Evolutionary conservation across 2,113 vertebrate species (phyloP).

Genomic region (Bos taurus): ARS-UCD2.0 NC_037328.1:97122001-97122500

Average conservation of each 20-base stretch:
- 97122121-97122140: background rate
- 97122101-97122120: background rate
- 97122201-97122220: conserved; percentile 9
- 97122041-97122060: conserved; percentile 98
- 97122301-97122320: background rate
- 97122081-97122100: conserved; percentile 79
- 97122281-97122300: background rate
- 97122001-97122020: conserved; percentile 98
- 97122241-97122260: background rate
- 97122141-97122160: background rate
- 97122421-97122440: background rate
- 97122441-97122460: background rate
- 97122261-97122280: conserved; percentile 12
- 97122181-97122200: background rate
- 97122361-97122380: background rate
- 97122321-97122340: conserved; percentile 10
- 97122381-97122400: background rate
- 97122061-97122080: conserved; percentile 98
- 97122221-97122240: background rate
- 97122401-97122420: background rate
- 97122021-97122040: conserved; percentile 98
- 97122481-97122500: background rate
- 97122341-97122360: background rate
- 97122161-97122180: background rate
- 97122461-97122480: background rate